Base-by-base conservation (phyloP, 1,140 invertebrate species). In the Drosophila setifemur region DNA sequence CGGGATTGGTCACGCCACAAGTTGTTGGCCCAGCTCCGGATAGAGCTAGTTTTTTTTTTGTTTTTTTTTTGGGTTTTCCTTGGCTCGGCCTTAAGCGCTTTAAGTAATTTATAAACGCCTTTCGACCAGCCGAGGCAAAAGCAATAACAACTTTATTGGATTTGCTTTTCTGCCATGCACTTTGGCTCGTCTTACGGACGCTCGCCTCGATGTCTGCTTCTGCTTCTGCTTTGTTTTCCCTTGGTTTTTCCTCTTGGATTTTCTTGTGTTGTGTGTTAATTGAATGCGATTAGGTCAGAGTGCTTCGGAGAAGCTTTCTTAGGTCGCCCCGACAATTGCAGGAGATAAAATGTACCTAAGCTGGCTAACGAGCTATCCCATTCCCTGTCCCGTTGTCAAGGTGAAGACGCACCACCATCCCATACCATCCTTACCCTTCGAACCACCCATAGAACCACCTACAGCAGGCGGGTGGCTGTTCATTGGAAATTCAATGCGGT, bases 21-120 rank as follows among this genome's bases (percentile, higher is more conserved):
- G 79, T 77, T 82, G 78, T 71, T 71, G 68, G 31, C 67, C 47
- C 69, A 52, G 60, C 45, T 39, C 49, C 29, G 33, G n/a, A 4
- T 25, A 40, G 9, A 14, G 9, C 11, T 28, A 26, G 21, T 21
- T 9, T 25, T 60, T 4, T 21, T 33, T 54, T 26, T 48, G 40
- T 5, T 18, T 39, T 42, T 28, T 11, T 12, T 52, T 55, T 72
- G n/a, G 33, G 33, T 37, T 37, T 37, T 66, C 57, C 60, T 77
- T 79, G 18, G 53, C 57, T 40, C 33, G 35, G 79, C 60, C 74
- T 81, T 86, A 86, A 86, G 67, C 75, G 76, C 72, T 86, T 86
- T 81, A 86, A 86, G 81, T 86, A 86, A 86, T 87, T 86, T 86
- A 86, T 87, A 86, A 86, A 87, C 81, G 81, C 72, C 76, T 87